phyloP scores from a whole-genome alignment of 2,888 invertebrate species.

The Petrolisthes manimaculis region DNA sequence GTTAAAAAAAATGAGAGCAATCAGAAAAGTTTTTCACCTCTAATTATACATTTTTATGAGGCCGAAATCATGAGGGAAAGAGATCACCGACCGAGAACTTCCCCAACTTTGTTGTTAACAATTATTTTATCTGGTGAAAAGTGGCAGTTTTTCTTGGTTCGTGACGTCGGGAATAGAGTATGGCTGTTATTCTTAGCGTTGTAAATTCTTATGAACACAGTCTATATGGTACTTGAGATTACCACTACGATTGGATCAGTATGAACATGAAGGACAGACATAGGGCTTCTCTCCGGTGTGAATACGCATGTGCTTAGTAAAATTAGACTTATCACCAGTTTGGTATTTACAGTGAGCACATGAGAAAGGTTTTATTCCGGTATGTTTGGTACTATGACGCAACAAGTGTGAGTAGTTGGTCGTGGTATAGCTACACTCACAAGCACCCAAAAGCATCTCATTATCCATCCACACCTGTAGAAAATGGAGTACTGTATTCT shows the following conservation, averaged over 20 bases:
- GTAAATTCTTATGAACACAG: constrained; percentile 8
- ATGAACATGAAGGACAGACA: constrained; percentile 17
- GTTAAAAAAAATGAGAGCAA: too few relatives aligned
- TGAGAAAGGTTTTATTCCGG: constrained; percentile 32
- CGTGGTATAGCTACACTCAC: constrained; percentile 22
- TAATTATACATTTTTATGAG: too few relatives aligned
- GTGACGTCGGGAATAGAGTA: too few relatives aligned
- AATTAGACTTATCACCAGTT: constrained; percentile 20
- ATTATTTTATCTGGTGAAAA: too few relatives aligned
- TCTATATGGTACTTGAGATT: constrained; percentile 22
- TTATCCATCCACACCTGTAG: constrained; percentile 40
- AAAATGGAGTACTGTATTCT: constrained; percentile 1
- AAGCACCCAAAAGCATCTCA: constrained; percentile 15
- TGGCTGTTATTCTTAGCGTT: background rate
- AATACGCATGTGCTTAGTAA: constrained; percentile 22
- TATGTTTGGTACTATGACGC: constrained; percentile 22
- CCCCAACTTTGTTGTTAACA: too few relatives aligned
- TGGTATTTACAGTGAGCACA: constrained; percentile 33
- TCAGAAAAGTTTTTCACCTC: too few relatives aligned
- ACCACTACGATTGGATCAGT: constrained; percentile 8
- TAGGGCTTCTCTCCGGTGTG: constrained; percentile 35
- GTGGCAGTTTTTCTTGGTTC: too few relatives aligned
- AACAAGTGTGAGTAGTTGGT: background rate
- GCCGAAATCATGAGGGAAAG: too few relatives aligned
- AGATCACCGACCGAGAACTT: too few relatives aligned